Conservation (phyloP, 2,888 invertebrate species). For the Leucoma salicis region DNA sequence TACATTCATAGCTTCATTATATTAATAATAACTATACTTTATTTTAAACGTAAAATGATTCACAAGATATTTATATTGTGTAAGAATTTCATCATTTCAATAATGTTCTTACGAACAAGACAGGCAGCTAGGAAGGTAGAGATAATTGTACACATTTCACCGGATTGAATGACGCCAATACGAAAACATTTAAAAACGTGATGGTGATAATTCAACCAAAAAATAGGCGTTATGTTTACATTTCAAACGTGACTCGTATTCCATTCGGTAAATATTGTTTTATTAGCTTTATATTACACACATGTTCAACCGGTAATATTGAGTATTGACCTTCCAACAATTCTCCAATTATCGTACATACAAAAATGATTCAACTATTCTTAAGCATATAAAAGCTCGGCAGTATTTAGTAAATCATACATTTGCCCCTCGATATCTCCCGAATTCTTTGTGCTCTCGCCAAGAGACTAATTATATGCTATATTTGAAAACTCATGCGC, state of each 20-base stretch:
- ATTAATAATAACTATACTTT: not conserved
- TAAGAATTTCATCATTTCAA: too few species aligned
- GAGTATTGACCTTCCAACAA: not conserved
- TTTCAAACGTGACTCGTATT: slow-evolving; percentile 4
- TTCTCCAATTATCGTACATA: not conserved
- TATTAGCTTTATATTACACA: slow-evolving; percentile 1
- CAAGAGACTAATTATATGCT: slow-evolving; percentile 11
- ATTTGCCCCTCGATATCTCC: slow-evolving; percentile 3
- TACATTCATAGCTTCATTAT: slow-evolving; percentile 13
- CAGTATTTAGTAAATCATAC: slow-evolving; percentile 5
- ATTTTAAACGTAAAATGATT: slow-evolving; percentile 6
- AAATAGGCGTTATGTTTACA: slow-evolving; percentile 1
- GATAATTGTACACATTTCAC: too few species aligned
- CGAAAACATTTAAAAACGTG: not conserved
- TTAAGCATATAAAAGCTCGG: not conserved
- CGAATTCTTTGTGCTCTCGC: slow-evolving; percentile 13
- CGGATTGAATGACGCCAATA: not conserved
- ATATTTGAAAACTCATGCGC: slow-evolving; percentile 9
- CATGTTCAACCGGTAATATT: slow-evolving; percentile 1
- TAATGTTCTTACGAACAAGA: too few species aligned
- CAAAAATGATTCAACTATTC: not conserved
- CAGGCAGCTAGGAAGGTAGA: too few species aligned
- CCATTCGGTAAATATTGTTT: not conserved
- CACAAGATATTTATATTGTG: not conserved
- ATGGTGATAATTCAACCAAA: slow-evolving; percentile 1